Evolutionary conservation across 2,888 invertebrate genomes (phyloP), one percentile per base, ranked within the genome.

Genomic region (Cistogaster globosa): DNA sequence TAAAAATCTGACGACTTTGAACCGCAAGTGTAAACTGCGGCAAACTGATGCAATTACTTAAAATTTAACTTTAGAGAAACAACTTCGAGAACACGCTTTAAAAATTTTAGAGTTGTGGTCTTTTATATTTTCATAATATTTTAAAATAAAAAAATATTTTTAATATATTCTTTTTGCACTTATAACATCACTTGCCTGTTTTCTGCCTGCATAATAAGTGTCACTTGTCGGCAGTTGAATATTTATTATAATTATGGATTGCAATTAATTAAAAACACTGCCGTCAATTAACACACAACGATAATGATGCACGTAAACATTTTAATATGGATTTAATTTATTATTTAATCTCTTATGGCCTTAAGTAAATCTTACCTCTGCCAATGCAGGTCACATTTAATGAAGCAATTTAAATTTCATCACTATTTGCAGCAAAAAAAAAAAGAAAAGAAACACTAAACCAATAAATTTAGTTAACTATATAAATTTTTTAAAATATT

Each of bases 231-330:
- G 36, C 45, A 65, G 42, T 18, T 18, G 42, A 22, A 82, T 42
- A 45, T 51, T 57, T 69, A 60, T 42, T 53, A 63, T 76, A 32
- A 63, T 58, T 62, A 60, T 72, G 67, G 72, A 32, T 53, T 45
- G 68, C 74, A 77, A 81, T 81, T 78, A 81, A 77, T 84, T 81
- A 74, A 68, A 81, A 84, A 74, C 58, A 77, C 77, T 81, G 58
- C 68, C 63, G 58, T 72, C 77, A 74, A 68, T 81, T 81, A 81
- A 84, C 72, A 81, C 81, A 81, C 62, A 18, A 62, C 53, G 71
- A 77, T 72, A 81, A 68, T 81, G 77, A 76, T 63, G 77, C 48
- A 84, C 77, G 69, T 74, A 81, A 53, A 74, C 51, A 62, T 36
- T 69, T 84, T 77, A 81, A 81, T 63, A 63, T 63, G 58, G 45